These are phyloP conservation scores for Odobenus rosmarus DNA, from an alignment of 2,113 vertebrate species.

Conservation along the genomic window DNA sequence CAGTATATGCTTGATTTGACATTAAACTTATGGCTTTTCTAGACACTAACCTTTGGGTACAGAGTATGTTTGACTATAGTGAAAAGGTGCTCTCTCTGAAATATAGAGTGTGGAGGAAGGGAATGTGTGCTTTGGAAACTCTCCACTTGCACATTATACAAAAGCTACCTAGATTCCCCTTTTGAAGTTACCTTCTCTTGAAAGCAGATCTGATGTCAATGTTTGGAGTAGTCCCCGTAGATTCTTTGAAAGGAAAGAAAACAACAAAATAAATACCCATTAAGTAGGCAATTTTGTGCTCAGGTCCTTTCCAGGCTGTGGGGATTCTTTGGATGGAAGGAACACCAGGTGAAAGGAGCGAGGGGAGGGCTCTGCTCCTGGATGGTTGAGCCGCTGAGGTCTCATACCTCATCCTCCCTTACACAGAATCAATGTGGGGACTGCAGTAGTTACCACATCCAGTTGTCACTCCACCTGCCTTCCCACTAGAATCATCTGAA, in stretches of 20 bases:
- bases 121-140: not conserved
- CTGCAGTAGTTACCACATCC: not conserved
- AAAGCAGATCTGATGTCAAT: conserved; percentile 99
- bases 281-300: not conserved
- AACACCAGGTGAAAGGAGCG: not conserved
- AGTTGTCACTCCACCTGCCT: not conserved
- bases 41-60: not conserved
- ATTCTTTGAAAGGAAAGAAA: conserved; percentile 88
- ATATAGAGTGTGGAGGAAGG: not conserved
- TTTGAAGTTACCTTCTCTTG: conserved; percentile 96
- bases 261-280: conserved; percentile 43
- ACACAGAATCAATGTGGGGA: not conserved
- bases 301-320: not conserved
- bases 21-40: not conserved
- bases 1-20: not conserved
- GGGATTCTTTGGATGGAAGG: not conserved
- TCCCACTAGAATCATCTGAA: not conserved
- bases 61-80: not conserved
- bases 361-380: not conserved
- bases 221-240: conserved; percentile 88
- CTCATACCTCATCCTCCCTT: not conserved
- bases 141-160: not conserved
- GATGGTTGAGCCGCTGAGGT: not conserved
- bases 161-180: conserved; percentile 20
- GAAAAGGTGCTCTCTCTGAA: not conserved